phyloP scores from a whole-genome alignment of 2,113 vertebrate genomes.

The Desmodus rotundus region DNA sequence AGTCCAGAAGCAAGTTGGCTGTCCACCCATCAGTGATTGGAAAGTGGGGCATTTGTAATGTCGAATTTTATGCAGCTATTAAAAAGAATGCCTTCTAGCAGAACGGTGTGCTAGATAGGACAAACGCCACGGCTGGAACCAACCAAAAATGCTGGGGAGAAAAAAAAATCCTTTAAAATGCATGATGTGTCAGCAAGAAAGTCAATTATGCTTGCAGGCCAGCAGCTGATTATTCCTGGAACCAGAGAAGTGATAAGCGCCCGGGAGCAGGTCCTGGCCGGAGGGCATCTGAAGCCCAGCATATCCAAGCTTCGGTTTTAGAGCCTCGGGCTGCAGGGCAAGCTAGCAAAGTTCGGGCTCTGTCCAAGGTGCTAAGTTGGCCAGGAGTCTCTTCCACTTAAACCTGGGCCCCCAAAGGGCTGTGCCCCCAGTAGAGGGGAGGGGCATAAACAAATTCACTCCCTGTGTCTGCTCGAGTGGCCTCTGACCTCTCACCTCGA shows the following conservation, averaged over 20 bases:
- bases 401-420: background rate
- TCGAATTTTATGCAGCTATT: background rate
- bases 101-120: background rate
- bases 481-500: background rate
- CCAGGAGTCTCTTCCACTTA: background rate
- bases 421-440: fast-evolving
- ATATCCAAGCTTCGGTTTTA: background rate
- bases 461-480: background rate
- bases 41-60: background rate
- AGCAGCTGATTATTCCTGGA: background rate
- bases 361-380: background rate
- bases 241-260: background rate
- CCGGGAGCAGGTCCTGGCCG: background rate
- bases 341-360: fast-evolving
- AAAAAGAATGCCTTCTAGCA: background rate
- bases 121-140: background rate
- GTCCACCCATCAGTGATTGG: background rate
- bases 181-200: background rate
- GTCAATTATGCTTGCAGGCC: background rate
- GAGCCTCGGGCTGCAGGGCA: background rate
- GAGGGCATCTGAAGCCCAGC: background rate
- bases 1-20: background rate
- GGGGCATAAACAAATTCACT: too few species aligned
- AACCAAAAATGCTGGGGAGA: background rate
- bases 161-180: background rate